A percentile compares a stretch with the other conserved stretches of the same genome.
These are phyloP conservation scores for Semnornis frantzii DNA, from an alignment of 2,113 vertebrate species.

Conservation along the genomic window DNA sequence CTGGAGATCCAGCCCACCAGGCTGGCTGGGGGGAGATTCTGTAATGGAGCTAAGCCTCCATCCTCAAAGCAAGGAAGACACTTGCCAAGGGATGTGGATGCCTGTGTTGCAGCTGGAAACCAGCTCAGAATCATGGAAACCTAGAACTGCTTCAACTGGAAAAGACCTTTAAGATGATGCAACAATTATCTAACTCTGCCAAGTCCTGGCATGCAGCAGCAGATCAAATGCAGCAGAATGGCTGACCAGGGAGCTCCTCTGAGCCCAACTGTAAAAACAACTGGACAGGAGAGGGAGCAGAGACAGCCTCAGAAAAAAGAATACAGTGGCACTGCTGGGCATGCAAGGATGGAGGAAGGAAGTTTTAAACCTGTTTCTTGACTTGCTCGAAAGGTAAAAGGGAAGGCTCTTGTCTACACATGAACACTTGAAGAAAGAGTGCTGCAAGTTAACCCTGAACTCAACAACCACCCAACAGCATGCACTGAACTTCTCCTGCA, in stretches of 20 bases:
- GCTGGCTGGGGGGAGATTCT: accelerated
- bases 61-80: background rate
- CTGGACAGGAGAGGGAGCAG: background rate
- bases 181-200: background rate
- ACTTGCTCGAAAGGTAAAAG: background rate
- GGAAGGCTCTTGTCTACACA: background rate
- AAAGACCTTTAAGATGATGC: too few species aligned
- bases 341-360: background rate
- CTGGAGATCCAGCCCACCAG: background rate
- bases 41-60: background rate
- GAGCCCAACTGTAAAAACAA: background rate
- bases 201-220: background rate
- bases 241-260: background rate
- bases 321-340: accelerated
- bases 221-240: background rate
- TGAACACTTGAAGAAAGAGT: background rate
- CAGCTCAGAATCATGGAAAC: background rate
- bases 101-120: background rate
- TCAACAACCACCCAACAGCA: background rate
- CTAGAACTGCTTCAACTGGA: too few species aligned
- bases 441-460: background rate
- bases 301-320: background rate
- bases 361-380: background rate
- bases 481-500: background rate
- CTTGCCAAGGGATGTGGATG: background rate